These are phyloP conservation scores for Morpho deidamia DNA, from an alignment of 2,888 invertebrate genomes.

Conservation along the genomic window DNA sequence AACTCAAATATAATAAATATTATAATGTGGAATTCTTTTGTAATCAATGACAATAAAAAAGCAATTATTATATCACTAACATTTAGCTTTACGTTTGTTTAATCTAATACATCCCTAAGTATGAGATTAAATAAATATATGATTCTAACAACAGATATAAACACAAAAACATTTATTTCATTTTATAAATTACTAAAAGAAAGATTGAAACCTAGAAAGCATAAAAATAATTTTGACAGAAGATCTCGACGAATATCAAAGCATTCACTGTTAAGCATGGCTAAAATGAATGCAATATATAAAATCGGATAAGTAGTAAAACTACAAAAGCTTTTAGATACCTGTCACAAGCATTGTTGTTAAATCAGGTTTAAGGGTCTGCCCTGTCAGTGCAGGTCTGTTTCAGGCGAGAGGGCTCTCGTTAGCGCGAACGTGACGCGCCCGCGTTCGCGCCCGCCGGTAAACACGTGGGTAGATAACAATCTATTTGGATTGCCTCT, in stretches of 20 bases:
- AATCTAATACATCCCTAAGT: no score
- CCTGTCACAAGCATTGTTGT: constrained; percentile 64
- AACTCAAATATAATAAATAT: no score
- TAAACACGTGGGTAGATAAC: constrained; percentile 78
- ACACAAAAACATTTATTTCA: no score
- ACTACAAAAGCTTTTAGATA: constrained; percentile 42
- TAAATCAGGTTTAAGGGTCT: constrained; percentile 56
- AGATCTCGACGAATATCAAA: not conserved
- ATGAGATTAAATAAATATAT: no score
- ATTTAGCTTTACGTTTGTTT: no score
- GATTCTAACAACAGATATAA: no score
- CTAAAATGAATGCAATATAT: constrained; percentile 1
- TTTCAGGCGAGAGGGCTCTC: constrained; percentile 56
- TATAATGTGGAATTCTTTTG: no score
- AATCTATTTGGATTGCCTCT: constrained; percentile 79
- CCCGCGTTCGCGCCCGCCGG: constrained; percentile 48
- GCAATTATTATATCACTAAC: no score
- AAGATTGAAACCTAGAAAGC: no score
- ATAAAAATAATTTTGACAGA: no score
- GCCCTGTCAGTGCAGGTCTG: constrained; percentile 46
- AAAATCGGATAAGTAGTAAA: constrained; percentile 1
- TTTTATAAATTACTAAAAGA: no score
- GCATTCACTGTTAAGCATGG: not conserved
- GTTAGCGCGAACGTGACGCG: constrained; percentile 73
- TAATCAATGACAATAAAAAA: no score